Percentiles rank a stretch among this genome's conserved stretches.
phyloP scores from a whole-genome alignment of 2,113 vertebrate species.

The Climacteris rufus region DNA sequence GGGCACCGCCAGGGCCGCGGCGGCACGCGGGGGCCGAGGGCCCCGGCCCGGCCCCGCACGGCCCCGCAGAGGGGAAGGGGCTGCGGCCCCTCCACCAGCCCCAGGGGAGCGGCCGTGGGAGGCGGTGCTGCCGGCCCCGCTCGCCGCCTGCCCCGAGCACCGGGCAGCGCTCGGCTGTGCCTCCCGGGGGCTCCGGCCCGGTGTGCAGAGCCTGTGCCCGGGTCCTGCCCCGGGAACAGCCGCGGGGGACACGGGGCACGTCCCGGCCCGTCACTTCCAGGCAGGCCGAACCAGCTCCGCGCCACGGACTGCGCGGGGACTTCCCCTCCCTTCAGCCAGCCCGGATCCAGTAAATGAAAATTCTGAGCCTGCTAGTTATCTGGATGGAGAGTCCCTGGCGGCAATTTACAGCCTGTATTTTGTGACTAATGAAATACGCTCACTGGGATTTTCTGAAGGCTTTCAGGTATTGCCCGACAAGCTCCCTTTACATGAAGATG shows the following conservation, averaged over 20 bases:
- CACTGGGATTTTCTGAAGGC: background rate
- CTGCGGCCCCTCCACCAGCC: background rate
- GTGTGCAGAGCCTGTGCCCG: accelerated
- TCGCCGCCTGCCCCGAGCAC: background rate
- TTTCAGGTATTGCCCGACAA: background rate
- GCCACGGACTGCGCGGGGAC: background rate
- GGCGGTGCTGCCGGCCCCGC: background rate
- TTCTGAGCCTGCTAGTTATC: background rate
- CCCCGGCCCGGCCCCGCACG: too few species aligned
- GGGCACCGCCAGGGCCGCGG: background rate
- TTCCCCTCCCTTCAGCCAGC: background rate
- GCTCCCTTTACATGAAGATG: background rate
- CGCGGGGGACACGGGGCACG: accelerated
- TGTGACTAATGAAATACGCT: background rate
- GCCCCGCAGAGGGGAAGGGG: background rate
- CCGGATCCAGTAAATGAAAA: conserved; percentile 52
- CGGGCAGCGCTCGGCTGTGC: background rate
- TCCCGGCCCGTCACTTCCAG: background rate
- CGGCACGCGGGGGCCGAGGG: background rate
- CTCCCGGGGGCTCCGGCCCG: background rate
- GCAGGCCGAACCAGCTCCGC: background rate
- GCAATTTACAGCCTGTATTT: background rate
- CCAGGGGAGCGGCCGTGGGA: accelerated
- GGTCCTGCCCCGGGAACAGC: accelerated
- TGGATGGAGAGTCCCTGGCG: conserved; percentile 49